A percentile compares a stretch with the other conserved stretches of the same genome.
These are phyloP conservation scores for Beris chalybata DNA, from an alignment of 2,888 invertebrate genomes.

Conservation along the genomic window DNA sequence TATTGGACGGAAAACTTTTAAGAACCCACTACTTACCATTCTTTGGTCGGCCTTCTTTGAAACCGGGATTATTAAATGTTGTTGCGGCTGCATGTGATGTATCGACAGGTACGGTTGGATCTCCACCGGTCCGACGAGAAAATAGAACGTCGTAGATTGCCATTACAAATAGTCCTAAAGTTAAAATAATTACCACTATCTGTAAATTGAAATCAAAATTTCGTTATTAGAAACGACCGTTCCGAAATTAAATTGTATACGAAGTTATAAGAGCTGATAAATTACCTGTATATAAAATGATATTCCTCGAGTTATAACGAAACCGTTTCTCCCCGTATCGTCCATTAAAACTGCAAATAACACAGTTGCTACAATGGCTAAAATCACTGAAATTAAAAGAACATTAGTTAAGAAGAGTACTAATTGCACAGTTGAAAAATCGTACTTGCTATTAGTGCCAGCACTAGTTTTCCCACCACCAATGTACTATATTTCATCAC, in stretches of 20 bases:
- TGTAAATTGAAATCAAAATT: slow-evolving; percentile 56
- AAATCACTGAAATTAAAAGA: slow-evolving; percentile 64
- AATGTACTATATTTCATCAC: slow-evolving; percentile 75
- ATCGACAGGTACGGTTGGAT: slow-evolving; percentile 70
- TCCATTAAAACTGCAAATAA: slow-evolving; percentile 85
- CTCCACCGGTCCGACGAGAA: slow-evolving; percentile 74
- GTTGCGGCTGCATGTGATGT: slow-evolving; percentile 64
- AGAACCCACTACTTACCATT: slow-evolving; percentile 46
- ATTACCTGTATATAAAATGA: slow-evolving; percentile 85
- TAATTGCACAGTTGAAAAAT: slow-evolving; percentile 40
- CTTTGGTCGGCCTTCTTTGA: slow-evolving; percentile 69
- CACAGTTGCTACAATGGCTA: slow-evolving; percentile 79
- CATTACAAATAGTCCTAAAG: slow-evolving; percentile 74
- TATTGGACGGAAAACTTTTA: no score
- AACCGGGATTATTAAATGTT: slow-evolving; percentile 85
- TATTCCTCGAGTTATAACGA: slow-evolving; percentile 74
- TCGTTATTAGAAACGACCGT: neutral
- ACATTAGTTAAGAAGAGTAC: neutral
- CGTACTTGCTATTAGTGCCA: slow-evolving; percentile 78
- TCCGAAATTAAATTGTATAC: neutral
- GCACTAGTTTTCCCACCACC: slow-evolving; percentile 76
- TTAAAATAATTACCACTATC: slow-evolving; percentile 77
- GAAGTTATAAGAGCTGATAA: neutral
- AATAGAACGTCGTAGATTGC: slow-evolving; percentile 80
- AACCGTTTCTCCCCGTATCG: slow-evolving; percentile 72